Percentiles rank a stretch among this genome's conserved stretches.
Evolutionary conservation across 2,888 invertebrate species (phyloP).

Genomic region (Byasa hedistus): DNA sequence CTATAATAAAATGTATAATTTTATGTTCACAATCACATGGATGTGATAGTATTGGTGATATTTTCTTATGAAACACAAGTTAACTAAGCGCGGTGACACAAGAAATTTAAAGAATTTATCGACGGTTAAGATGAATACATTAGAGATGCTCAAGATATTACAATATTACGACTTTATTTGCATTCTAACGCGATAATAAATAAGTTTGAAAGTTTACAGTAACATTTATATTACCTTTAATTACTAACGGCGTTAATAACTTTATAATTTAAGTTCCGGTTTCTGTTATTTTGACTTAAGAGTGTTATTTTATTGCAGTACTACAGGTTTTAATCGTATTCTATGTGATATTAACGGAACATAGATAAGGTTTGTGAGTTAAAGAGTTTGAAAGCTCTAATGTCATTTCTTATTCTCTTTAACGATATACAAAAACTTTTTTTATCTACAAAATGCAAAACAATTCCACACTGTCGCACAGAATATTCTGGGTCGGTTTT

Average conservation of each 20-base stretch:
- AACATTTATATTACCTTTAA: constrained; percentile 2
- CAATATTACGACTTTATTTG: neutral
- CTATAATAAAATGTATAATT: neutral
- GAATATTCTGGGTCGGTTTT: too few relatives aligned
- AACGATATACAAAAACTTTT: too few relatives aligned
- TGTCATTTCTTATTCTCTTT: too few relatives aligned
- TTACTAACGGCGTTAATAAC: neutral
- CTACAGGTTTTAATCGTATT: neutral
- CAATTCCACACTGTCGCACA: too few relatives aligned
- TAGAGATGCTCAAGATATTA: constrained; percentile 2
- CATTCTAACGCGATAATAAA: constrained; percentile 13
- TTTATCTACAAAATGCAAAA: too few relatives aligned
- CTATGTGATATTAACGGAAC: neutral
- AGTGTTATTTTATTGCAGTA: neutral
- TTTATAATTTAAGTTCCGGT: neutral
- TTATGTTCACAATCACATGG: neutral
- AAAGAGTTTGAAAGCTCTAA: neutral
- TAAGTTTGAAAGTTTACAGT: neutral
- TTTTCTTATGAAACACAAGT: neutral
- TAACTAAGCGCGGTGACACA: neutral
- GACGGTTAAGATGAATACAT: neutral
- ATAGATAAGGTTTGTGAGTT: neutral
- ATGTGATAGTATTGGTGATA: neutral
- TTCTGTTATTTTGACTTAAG: neutral
- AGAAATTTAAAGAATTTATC: neutral